phyloP scores from a whole-genome alignment of 2,113 vertebrate genomes.

The Polyodon spathula region DNA sequence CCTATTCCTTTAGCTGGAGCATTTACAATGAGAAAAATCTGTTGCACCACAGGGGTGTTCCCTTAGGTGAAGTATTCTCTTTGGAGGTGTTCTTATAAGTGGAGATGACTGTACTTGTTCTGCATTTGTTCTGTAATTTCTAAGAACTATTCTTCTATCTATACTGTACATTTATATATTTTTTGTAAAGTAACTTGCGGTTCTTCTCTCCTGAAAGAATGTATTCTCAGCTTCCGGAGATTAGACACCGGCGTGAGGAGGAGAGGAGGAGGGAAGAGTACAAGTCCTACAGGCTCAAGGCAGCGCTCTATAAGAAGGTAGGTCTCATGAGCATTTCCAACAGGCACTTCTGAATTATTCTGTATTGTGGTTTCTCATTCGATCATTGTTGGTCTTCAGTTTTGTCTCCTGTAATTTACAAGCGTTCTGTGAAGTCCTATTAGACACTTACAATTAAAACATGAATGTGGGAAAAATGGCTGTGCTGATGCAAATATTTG shows the following conservation, averaged over 20 bases:
- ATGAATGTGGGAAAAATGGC: too few relatives aligned
- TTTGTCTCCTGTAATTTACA: too few relatives aligned
- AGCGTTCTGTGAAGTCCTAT: too few relatives aligned
- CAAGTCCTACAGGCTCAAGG: constrained; percentile 64
- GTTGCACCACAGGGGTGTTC: too few relatives aligned
- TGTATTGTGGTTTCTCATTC: not conserved
- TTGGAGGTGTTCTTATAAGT: too few relatives aligned
- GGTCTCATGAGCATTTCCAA: not conserved
- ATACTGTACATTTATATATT: too few relatives aligned
- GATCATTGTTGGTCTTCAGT: too few relatives aligned
- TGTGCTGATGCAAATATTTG: too few relatives aligned
- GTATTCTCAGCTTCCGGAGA: constrained; percentile 82
- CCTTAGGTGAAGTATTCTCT: too few relatives aligned
- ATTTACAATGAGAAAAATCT: too few relatives aligned
- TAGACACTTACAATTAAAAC: too few relatives aligned
- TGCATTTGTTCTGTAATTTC: not conserved
- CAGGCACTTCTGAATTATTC: not conserved
- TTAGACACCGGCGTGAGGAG: constrained; percentile 66
- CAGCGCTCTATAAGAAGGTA: constrained; percentile 77
- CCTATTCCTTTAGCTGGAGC: too few relatives aligned
- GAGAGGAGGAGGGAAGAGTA: constrained; percentile 69
- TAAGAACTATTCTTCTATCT: not conserved
- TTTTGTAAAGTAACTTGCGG: not conserved
- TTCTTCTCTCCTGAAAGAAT: constrained; percentile 52
- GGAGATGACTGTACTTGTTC: not conserved